These are phyloP conservation scores for Anthoptus insignis DNA, from an alignment of 2,888 invertebrate species.

Conservation along the genomic window DNA sequence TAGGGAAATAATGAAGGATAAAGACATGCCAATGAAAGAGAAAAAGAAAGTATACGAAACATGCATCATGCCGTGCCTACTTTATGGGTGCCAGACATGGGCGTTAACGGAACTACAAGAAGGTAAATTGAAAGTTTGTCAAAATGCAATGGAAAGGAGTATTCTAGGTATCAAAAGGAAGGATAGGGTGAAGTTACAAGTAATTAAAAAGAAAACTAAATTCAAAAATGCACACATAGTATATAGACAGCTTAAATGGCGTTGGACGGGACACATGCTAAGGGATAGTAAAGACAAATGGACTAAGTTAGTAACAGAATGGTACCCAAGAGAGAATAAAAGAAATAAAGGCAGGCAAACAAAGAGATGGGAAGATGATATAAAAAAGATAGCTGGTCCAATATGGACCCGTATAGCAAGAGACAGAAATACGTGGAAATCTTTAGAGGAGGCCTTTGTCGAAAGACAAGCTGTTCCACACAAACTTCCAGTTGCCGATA, in stretches of 20 bases:
- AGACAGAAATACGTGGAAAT: constrained; percentile 23
- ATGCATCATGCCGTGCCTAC: constrained; percentile 36
- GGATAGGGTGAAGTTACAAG: too few relatives aligned
- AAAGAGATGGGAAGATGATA: background rate
- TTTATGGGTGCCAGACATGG: constrained; percentile 37
- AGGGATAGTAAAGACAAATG: background rate
- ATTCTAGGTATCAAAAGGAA: too few relatives aligned
- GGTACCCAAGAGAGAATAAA: background rate
- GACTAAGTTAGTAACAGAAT: background rate
- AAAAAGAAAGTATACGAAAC: constrained; percentile 35
- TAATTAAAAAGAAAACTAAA: too few relatives aligned
- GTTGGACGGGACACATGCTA: too few relatives aligned
- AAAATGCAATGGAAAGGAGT: too few relatives aligned
- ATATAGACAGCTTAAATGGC: background rate
- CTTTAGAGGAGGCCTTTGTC: constrained; percentile 37
- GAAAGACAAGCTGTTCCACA: constrained; percentile 33
- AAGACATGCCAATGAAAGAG: constrained; percentile 31
- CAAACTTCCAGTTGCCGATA: too few relatives aligned
- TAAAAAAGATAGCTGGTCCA: background rate
- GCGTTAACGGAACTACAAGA: constrained; percentile 14
- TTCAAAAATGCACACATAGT: too few relatives aligned
- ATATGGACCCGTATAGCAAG: constrained; percentile 15
- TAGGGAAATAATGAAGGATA: constrained; percentile 36
- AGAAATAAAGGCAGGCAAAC: background rate
- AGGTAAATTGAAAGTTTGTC: too few relatives aligned